Evolutionary conservation across 37 sponge, comb jelly and placozoan species (phyloP).

Genomic region (Cliona cf. orientalis): DNA sequence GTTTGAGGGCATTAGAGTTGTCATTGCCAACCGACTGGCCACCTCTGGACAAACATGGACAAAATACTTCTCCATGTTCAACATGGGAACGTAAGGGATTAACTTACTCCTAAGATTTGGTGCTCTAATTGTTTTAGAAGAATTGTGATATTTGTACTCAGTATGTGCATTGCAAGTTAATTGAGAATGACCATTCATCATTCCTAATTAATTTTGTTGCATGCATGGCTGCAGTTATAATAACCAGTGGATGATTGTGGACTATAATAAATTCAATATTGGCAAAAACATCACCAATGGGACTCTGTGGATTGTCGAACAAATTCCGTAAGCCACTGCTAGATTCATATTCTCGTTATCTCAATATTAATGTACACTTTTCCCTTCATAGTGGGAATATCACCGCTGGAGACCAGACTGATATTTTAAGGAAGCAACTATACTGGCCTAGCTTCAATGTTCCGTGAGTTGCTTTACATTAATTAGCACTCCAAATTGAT

Average conservation of each 20-base stretch:
- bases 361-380: too few relatives aligned
- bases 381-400: slow-evolving; percentile 49
- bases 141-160: too few relatives aligned
- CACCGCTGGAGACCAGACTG: slow-evolving; percentile 67
- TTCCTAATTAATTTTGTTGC: too few relatives aligned
- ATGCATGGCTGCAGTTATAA: slow-evolving; percentile 82
- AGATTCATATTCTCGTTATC: too few relatives aligned
- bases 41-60: slow-evolving; percentile 78
- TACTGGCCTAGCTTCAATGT: slow-evolving; percentile 98
- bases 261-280: slow-evolving; percentile 86
- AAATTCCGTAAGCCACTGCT: slow-evolving; percentile 89
- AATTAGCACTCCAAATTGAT: too few relatives aligned
- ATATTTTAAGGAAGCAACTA: slow-evolving; percentile 59
- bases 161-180: too few relatives aligned
- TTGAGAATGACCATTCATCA: too few relatives aligned
- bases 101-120: too few relatives aligned
- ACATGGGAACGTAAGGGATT: slow-evolving; percentile 96
- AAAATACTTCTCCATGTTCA: slow-evolving; percentile 63
- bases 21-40: slow-evolving; percentile 90
- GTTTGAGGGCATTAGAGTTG: slow-evolving; percentile 71
- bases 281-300: slow-evolving; percentile 25
- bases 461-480: too few relatives aligned
- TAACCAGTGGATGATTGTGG: slow-evolving; percentile 98
- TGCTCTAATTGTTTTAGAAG: too few relatives aligned
- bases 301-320: slow-evolving; percentile 91